phyloP scores from a whole-genome alignment of 2,797 vertebrate species.

The Labeo calbasu region DNA sequence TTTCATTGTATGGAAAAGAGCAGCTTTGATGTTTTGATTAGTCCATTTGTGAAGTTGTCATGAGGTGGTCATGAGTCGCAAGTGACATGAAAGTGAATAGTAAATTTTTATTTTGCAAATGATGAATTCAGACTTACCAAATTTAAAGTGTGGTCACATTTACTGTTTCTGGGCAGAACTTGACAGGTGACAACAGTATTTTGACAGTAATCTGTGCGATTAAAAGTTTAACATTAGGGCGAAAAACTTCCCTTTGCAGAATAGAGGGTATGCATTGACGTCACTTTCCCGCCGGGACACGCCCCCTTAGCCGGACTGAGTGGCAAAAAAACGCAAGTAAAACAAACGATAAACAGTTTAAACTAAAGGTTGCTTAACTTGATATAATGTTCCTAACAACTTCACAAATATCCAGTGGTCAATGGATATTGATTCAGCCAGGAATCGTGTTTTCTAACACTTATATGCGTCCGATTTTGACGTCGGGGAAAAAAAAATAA shows the following conservation, averaged over 20 bases:
- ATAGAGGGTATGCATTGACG: too few species aligned
- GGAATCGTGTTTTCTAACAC: too few species aligned
- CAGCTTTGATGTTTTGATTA: background rate
- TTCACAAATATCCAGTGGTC: too few species aligned
- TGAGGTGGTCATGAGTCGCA: background rate
- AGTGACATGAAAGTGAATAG: background rate
- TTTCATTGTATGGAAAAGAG: background rate
- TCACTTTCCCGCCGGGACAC: too few species aligned
- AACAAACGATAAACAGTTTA: too few species aligned
- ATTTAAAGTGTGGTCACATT: background rate
- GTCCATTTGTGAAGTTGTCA: background rate
- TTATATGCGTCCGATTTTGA: too few species aligned
- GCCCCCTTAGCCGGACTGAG: too few species aligned
- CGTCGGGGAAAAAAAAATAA: too few species aligned
- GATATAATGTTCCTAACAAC: too few species aligned
- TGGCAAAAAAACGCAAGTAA: too few species aligned
- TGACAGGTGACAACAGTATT: background rate
- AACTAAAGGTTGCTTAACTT: too few species aligned
- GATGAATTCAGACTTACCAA: background rate
- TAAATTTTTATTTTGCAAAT: background rate
- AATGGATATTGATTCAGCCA: too few species aligned
- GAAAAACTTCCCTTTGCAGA: background rate
- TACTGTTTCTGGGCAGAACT: background rate
- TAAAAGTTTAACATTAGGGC: background rate
- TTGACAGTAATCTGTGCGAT: background rate